These are phyloP conservation scores for Acronicta alni DNA, from an alignment of 2,888 invertebrate genomes.

Conservation along the genomic window DNA sequence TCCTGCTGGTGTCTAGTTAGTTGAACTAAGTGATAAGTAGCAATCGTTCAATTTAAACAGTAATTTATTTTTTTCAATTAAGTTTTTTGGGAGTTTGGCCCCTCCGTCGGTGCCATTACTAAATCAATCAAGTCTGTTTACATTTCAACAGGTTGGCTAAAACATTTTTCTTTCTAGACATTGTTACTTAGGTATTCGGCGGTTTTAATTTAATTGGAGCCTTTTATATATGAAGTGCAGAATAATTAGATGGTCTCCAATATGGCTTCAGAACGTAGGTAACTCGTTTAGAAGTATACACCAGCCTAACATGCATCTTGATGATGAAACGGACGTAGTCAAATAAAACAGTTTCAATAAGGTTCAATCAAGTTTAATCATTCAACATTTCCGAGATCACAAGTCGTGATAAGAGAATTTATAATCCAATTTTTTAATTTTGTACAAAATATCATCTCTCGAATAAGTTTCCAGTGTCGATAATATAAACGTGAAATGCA, in stretches of 20 bases:
- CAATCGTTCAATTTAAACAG: conserved; percentile 4
- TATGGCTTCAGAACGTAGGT: neutral
- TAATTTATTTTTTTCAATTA: conserved; percentile 20
- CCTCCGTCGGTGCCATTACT: neutral
- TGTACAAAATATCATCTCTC: conserved; percentile 87
- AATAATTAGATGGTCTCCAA: neutral
- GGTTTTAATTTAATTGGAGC: neutral
- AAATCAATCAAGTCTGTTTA: conserved; percentile 17
- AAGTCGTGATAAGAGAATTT: conserved; percentile 82
- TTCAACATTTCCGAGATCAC: conserved; percentile 87
- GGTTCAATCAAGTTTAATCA: conserved; percentile 85
- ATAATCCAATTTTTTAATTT: conserved; percentile 83
- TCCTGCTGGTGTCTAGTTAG: conserved; percentile 7
- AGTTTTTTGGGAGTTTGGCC: conserved; percentile 6
- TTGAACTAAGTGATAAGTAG: neutral
- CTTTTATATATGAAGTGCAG: neutral
- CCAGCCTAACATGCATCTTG: neutral
- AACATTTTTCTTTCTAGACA: neutral
- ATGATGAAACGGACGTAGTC: no score
- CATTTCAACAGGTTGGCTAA: conserved; percentile 9
- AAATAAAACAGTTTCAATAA: conserved; percentile 69
- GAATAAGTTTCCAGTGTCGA: conserved; percentile 75
- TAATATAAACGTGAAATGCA: conserved; percentile 76
- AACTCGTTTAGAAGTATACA: neutral
- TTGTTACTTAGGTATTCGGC: neutral